A percentile compares a stretch with the other conserved stretches of the same genome.
These are phyloP conservation scores for Hylaea fasciaria DNA, from an alignment of 2,888 invertebrate species.

Conservation along the genomic window DNA sequence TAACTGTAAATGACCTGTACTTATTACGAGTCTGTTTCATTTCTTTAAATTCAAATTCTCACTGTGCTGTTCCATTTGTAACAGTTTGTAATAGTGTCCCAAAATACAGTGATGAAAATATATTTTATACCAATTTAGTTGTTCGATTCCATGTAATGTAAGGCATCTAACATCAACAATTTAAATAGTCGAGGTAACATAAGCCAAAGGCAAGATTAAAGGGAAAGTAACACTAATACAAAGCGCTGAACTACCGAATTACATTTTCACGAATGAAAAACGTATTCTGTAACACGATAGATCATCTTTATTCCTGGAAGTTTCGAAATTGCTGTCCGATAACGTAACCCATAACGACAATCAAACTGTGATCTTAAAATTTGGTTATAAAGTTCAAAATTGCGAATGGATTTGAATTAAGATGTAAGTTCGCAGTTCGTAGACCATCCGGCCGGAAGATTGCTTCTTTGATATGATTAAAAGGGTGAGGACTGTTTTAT, in stretches of 20 bases:
- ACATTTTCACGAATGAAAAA: conserved; percentile 80
- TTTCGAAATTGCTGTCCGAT: conserved; percentile 68
- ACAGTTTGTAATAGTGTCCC: too few relatives aligned
- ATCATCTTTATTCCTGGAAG: conserved; percentile 72
- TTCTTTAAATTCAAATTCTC: too few relatives aligned
- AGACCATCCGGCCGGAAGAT: conserved; percentile 81
- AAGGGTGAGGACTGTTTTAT: conserved; percentile 83
- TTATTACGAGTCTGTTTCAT: too few relatives aligned
- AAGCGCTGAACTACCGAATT: conserved; percentile 69
- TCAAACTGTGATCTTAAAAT: conserved; percentile 54
- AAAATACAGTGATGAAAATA: too few relatives aligned
- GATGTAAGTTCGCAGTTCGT: conserved; percentile 53
- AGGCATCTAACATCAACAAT: neutral
- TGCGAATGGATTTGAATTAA: conserved; percentile 47
- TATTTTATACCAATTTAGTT: too few relatives aligned
- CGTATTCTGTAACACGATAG: conserved; percentile 52
- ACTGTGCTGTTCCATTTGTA: too few relatives aligned
- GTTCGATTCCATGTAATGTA: too few relatives aligned
- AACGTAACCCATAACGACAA: conserved; percentile 46
- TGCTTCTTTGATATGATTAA: conserved; percentile 83
- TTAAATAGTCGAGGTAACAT: conserved; percentile 43
- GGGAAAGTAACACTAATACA: conserved; percentile 56
- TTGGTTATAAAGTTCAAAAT: conserved; percentile 44
- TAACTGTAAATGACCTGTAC: too few relatives aligned
- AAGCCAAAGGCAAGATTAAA: conserved; percentile 63